Evolutionary conservation across 2,113 vertebrate genomes (phyloP), one percentile per base, ranked within the genome.

Genomic region (Seriola rivoliana): DNA sequence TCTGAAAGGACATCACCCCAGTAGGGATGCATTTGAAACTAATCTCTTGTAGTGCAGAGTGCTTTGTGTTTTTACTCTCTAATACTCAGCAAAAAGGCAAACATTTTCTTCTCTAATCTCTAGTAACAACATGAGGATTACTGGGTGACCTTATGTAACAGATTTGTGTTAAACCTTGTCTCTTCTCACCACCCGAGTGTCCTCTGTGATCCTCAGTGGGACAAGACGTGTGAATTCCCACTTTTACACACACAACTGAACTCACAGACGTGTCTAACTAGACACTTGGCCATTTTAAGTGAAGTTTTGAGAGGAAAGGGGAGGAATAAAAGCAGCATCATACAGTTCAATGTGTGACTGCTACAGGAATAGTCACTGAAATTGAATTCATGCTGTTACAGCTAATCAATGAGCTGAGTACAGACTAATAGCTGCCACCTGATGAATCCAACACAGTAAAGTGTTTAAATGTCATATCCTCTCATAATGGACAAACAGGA

Each of bases 101-200:
- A 86, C 82, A 60, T 52, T 77, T 84, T 71, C 57, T 70, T 73
- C 57, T 69, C 44, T 89, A 87, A 90, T 91, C 87, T 85, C 62
- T 23, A 25, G 78, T 13, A 76, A 79, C 77, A 78, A 88, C 88
- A 88, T 83, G 75, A 23, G 76, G 87, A 91, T 88, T 88, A 93
- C 42, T 70, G 67, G 32, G 32, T 57, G 57, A 84, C 81, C 42
- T 88, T 85, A 80, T 66, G 60, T 73, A 80, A 80, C 52, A 68
- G 44, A 80, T 85, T 58, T 75, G 75, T 71, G 76, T 84, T 78
- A 59, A 84, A 75, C 68, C 82, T 79, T 23, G 29, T 66, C 60
- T 71, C 70, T 63, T 80, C 34, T 75, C 66, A 25, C 66, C 44
- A 38, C 23, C 34, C 23, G n/a, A 80, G 59, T 23, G 2, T 77